These are phyloP conservation scores for Meles meles DNA, from an alignment of 2,113 vertebrate genomes.

Conservation along the genomic window DNA sequence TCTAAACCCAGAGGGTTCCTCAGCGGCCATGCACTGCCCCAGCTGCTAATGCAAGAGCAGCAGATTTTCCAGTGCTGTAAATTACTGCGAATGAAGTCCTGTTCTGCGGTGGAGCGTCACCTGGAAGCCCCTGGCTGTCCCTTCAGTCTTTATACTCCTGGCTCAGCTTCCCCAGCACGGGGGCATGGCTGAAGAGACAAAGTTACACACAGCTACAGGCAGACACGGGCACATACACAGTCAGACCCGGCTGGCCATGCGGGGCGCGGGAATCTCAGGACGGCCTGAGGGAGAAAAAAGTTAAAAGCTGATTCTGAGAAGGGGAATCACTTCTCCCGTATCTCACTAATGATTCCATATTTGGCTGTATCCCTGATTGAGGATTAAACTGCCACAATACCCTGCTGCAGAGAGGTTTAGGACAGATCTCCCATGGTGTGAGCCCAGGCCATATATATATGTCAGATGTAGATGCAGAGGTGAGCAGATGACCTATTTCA, in stretches of 20 bases:
- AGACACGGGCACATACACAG: neutral
- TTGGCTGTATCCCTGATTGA: neutral
- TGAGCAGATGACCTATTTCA: neutral
- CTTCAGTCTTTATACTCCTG: neutral
- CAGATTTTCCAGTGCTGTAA: neutral
- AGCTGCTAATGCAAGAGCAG: neutral
- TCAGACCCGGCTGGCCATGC: fast-evolving
- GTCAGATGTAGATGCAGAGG: neutral
- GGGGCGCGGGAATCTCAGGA: neutral
- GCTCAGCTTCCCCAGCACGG: neutral
- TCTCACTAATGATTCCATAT: neutral
- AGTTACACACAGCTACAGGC: neutral
- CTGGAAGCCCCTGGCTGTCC: neutral
- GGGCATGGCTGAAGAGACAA: neutral
- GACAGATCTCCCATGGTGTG: fast-evolving
- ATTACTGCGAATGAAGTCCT: neutral
- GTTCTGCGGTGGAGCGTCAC: neutral
- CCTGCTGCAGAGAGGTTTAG: neutral
- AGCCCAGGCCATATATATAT: neutral
- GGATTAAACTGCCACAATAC: neutral
- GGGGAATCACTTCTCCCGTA: neutral
- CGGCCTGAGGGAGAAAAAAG: neutral
- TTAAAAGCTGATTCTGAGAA: neutral
- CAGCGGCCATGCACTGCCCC: neutral
- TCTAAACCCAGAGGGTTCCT: neutral